A percentile compares a stretch with the other conserved stretches of the same genome.
Conservation (phyloP, 2,888 invertebrate genomes). For the Synanthedon formicaeformis region DNA sequence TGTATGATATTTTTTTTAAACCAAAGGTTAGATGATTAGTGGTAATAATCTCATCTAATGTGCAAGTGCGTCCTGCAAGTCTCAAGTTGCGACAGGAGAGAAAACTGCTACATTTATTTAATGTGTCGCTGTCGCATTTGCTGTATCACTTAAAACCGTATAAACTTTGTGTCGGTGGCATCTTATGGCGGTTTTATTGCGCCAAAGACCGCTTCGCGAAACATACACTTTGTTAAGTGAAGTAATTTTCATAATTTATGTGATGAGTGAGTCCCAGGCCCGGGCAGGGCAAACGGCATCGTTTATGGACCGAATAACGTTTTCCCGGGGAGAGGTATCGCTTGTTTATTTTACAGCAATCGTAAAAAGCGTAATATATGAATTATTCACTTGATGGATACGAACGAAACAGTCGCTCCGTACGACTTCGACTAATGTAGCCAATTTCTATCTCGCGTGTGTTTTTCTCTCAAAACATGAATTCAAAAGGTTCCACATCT, state of each 20-base stretch:
- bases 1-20: too few relatives aligned
- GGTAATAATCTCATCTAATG: too few relatives aligned
- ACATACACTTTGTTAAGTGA: background rate
- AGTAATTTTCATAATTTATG: background rate
- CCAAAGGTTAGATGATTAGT: too few relatives aligned
- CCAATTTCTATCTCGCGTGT: background rate
- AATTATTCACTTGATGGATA: background rate
- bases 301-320: background rate
- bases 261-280: background rate
- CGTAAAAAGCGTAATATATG: background rate
- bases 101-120: too few relatives aligned
- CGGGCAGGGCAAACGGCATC: background rate
- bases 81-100: too few relatives aligned
- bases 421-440: too few relatives aligned
- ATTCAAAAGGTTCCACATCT: too few relatives aligned
- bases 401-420: background rate
- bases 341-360: conserved; percentile 1
- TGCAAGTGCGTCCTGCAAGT: too few relatives aligned
- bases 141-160: background rate
- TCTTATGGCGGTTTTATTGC: background rate
- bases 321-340: background rate
- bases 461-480: too few relatives aligned
- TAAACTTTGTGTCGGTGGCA: background rate
- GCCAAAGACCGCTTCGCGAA: background rate
- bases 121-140: too few relatives aligned